Conservation (phyloP, 2,888 invertebrate species). For the Steinernema hermaphroditum region DNA sequence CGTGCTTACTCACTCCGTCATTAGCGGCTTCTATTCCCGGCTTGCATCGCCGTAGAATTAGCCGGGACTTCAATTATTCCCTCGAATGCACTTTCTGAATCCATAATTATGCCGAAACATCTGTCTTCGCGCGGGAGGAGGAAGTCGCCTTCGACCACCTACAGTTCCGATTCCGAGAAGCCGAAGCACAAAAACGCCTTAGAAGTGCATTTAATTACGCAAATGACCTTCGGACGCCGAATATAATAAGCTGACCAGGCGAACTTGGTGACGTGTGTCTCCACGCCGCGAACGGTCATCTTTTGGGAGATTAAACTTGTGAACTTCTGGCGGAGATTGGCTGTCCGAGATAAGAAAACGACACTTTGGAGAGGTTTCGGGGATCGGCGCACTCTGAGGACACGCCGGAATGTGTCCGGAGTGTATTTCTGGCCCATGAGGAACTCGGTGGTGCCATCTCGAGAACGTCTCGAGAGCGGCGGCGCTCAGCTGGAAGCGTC, state of each 20-base stretch:
- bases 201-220: constrained; percentile 20
- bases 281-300: not conserved
- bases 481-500: not conserved
- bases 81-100: constrained; percentile 16
- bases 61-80: not conserved
- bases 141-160: not conserved
- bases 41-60: not conserved
- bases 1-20: not conserved
- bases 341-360: no score
- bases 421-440: not conserved
- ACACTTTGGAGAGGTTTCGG: no score
- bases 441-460: no score
- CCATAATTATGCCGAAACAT: constrained; percentile 23
- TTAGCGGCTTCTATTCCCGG: not conserved
- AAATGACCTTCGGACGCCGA: constrained; percentile 19
- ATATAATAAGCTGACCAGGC: not conserved
- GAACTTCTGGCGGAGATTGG: not conserved
- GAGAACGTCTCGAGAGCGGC: no score
- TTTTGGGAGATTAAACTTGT: not conserved
- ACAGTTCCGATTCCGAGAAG: not conserved
- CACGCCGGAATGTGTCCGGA: not conserved
- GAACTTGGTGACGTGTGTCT: not conserved
- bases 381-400: no score
- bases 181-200: not conserved
- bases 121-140: not conserved